Conservation (phyloP, 2,113 vertebrate genomes). For the Sporophila hypoxantha region DNA sequence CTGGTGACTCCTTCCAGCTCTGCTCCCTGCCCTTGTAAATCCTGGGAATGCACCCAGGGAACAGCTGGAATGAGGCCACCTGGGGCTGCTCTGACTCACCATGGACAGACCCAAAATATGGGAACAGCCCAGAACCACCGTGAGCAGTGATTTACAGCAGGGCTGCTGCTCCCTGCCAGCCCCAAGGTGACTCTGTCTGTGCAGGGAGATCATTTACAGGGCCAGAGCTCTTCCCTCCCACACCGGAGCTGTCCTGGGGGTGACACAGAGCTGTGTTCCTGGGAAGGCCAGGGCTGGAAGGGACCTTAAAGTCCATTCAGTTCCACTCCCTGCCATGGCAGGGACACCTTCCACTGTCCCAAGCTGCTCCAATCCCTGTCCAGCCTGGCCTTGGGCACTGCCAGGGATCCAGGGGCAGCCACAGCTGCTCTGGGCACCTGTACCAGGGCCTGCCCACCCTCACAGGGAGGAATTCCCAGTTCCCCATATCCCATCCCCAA, state of each 20-base stretch:
- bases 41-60: background rate
- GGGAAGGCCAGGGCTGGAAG: background rate
- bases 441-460: background rate
- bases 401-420: background rate
- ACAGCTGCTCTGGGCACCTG: background rate
- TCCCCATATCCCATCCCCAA: background rate
- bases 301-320: fast-evolving
- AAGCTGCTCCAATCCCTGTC: fast-evolving
- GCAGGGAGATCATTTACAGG: background rate
- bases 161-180: background rate
- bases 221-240: background rate
- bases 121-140: fast-evolving
- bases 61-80: background rate
- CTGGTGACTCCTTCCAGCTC: background rate
- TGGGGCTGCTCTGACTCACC: background rate
- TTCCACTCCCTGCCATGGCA: background rate
- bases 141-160: background rate
- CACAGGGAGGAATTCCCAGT: fast-evolving
- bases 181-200: background rate
- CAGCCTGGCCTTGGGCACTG: fast-evolving
- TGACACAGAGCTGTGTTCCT: background rate
- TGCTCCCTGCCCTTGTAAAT: background rate
- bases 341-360: fast-evolving
- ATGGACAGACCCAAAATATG: fast-evolving
- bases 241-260: background rate